Evolutionary conservation across 64 coral and sea anemone species (phyloP).

Genomic region (Dendrophyllia cribrosa): DNA sequence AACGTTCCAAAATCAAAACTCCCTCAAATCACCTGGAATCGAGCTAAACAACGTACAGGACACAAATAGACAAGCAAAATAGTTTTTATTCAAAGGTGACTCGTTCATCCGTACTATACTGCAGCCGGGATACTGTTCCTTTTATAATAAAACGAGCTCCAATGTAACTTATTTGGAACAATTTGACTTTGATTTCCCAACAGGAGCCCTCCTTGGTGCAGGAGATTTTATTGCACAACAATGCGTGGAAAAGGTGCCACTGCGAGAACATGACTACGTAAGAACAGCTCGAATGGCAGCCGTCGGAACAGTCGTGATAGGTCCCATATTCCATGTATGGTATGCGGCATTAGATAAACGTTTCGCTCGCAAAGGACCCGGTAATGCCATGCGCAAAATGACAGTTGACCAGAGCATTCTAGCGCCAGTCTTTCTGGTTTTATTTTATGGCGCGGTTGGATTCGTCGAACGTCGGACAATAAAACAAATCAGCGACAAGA

Average conservation of each 20-base stretch:
- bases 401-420: slow-evolving; percentile 78
- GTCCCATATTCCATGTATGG: slow-evolving; percentile 81
- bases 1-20: no score
- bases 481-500: slow-evolving; percentile 73
- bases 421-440: slow-evolving; percentile 69
- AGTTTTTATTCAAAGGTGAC: no score
- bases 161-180: neutral
- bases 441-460: slow-evolving; percentile 76
- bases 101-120: no score
- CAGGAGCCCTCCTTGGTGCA: slow-evolving; percentile 73
- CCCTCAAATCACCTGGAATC: no score
- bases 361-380: slow-evolving; percentile 36
- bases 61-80: no score
- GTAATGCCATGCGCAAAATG: slow-evolving; percentile 93
- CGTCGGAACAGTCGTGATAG: slow-evolving; percentile 67
- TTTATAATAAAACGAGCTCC: no score
- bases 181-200: neutral
- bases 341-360: slow-evolving; percentile 77
- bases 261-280: slow-evolving; percentile 54
- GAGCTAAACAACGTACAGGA: no score
- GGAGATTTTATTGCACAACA: slow-evolving; percentile 92
- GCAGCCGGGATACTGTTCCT: no score
- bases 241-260: slow-evolving; percentile 52
- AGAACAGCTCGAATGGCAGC: slow-evolving; percentile 77
- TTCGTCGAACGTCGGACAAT: slow-evolving; percentile 70